A percentile compares a stretch with the other conserved stretches of the same genome.
These are phyloP conservation scores for Rhadinocentrus ornatus DNA, from an alignment of 2,797 vertebrate species.

Conservation along the genomic window DNA sequence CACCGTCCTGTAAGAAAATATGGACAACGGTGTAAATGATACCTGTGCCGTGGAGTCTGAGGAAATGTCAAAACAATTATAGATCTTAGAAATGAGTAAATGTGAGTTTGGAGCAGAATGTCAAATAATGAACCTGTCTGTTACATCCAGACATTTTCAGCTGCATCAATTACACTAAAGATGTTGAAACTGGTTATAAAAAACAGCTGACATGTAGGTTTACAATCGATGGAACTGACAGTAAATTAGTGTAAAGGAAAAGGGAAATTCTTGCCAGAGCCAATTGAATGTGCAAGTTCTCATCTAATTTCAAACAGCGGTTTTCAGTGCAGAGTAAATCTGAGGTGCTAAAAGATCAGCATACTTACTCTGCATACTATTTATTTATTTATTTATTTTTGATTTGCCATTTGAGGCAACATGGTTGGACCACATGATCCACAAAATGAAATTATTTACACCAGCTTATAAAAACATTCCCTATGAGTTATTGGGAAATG, in stretches of 20 bases:
- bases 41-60: neutral
- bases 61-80: conserved; percentile 60
- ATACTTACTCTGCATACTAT: no score
- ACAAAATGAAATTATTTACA: no score
- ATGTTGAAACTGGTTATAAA: neutral
- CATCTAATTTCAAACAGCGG: neutral
- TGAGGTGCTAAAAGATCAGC: neutral
- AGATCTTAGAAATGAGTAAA: conserved; percentile 12
- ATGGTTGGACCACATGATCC: no score
- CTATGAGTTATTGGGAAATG: no score
- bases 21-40: conserved; percentile 12
- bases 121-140: conserved; percentile 15
- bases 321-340: neutral
- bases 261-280: neutral
- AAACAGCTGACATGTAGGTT: neutral
- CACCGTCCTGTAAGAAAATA: neutral
- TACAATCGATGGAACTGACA: neutral
- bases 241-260: neutral
- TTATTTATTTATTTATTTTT: neutral
- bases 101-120: conserved; percentile 12
- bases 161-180: neutral
- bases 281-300: neutral
- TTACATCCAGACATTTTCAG: neutral
- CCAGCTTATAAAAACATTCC: no score
- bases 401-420: neutral